Percentiles rank a stretch among this genome's conserved stretches.
Evolutionary conservation across 2,797 vertebrate genomes (phyloP).

Genomic region (Rachycentron canadum): DNA sequence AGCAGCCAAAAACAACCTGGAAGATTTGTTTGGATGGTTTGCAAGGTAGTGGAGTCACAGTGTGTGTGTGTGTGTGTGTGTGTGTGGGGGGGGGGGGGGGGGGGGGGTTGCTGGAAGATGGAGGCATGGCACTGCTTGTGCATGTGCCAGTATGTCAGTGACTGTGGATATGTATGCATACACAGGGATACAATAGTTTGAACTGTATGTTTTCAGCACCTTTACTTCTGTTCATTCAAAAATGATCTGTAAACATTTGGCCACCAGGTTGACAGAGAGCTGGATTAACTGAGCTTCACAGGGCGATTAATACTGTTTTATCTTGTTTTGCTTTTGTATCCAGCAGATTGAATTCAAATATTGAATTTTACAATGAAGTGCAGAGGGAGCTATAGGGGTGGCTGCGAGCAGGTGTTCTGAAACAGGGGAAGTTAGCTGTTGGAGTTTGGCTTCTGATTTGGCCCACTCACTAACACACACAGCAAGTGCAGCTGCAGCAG

Average conservation of each 20-base stretch:
- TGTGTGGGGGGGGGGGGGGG: background rate
- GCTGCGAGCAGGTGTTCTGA: background rate
- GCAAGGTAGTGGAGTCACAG: constrained; percentile 8
- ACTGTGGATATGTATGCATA: background rate
- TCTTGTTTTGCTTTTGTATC: background rate
- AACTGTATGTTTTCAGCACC: background rate
- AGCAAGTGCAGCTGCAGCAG: constrained; percentile 2
- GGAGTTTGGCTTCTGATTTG: background rate
- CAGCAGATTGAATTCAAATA: constrained; percentile 3
- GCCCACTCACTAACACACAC: background rate
- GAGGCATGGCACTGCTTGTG: background rate
- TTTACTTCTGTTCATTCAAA: constrained; percentile 8
- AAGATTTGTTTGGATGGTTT: constrained; percentile 36
- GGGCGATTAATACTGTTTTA: background rate
- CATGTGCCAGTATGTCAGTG: constrained; percentile 2
- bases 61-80: too few species aligned
- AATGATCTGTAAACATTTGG: constrained; percentile 4
- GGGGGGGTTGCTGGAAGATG: background rate
- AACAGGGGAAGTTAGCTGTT: background rate
- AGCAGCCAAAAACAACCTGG: constrained; percentile 54
- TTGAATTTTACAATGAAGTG: background rate
- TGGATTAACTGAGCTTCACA: background rate
- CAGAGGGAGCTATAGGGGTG: background rate
- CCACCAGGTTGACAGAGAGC: background rate
- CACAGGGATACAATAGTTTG: background rate